Conservation (phyloP, 2,113 vertebrate genomes). For the Tenrec ecaudatus region DNA sequence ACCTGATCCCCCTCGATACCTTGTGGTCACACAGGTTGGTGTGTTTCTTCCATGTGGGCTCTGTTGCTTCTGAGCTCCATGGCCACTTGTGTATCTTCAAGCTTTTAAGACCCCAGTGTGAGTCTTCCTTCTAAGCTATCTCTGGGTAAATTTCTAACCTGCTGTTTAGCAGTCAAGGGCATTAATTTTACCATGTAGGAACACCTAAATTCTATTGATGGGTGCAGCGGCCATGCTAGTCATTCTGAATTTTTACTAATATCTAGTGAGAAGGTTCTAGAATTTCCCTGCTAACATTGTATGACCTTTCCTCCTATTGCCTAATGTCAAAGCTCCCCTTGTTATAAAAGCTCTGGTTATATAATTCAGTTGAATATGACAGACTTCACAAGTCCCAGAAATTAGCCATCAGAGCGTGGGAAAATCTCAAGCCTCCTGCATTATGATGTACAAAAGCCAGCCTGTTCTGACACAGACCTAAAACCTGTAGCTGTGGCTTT, state of each 20-base stretch:
- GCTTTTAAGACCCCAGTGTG: too few relatives aligned
- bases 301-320: not conserved
- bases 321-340: not conserved
- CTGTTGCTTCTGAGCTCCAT: too few relatives aligned
- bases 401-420: not conserved
- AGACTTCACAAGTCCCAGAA: slow-evolving; percentile 9
- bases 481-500: slow-evolving; percentile 35
- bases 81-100: too few relatives aligned
- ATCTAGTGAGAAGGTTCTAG: not conserved
- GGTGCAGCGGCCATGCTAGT: not conserved
- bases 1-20: too few relatives aligned
- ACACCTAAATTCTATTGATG: not conserved
- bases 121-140: not conserved
- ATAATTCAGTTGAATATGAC: not conserved
- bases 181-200: not conserved
- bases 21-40: too few relatives aligned
- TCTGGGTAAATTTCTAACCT: not conserved
- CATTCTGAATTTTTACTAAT: not conserved
- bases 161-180: not conserved
- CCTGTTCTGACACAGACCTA: not conserved
- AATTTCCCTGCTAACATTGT: not conserved
- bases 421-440: not conserved
- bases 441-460: not conserved
- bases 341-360: not conserved
- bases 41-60: too few relatives aligned